Base-by-base conservation (phyloP, 2,888 invertebrate genomes). In the Hemistola chrysoprasaria region DNA sequence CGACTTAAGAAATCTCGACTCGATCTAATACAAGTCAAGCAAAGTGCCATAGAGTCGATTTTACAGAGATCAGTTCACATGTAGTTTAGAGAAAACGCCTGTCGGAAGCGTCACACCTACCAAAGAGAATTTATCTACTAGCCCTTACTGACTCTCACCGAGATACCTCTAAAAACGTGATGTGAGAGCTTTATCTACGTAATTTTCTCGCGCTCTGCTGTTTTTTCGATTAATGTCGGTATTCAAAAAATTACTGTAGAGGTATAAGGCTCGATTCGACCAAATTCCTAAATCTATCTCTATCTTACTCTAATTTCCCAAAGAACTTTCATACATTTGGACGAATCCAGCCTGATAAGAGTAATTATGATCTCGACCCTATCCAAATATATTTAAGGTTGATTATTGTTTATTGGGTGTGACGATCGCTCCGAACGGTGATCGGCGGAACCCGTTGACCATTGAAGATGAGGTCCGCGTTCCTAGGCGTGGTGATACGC, bases 401-500 rank as follows among this genome's bases (percentile, higher is more conserved):
- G 11, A 24, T 6, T 32, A 33, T 20, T 9, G 22, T 16, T 23
- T 23, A 33, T 31, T 20, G 6, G 11, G 34, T 23, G 43, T 34
- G 38, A 25, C 43, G 25, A n/a, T 33, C 16, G 16, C 33, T 9
- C 29, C 11, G 43, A 34, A 20, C n/a, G 2, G 38, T 28, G 29
- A 25, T 22, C 43, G 29, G 38, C 43, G 43, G 37, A 29, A 29
- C 42, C 31, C 30, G 30, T 32, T 33, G 38, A 38, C 29, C 36
- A 31, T 22, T 32, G 33, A 22, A 30, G 30, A 32, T 27, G 41
- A 47, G 47, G 39, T 39, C 36, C 27, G 35, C 34, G 30, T 42
- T 47, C 49, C 49, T 48, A 53, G 75, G 80, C 76, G 72, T 73
- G 76, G 84, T 83, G 81, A 85, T 84, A 85, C 86, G 86, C 87